phyloP scores from a whole-genome alignment of 2,113 vertebrate genomes.

The Dicerorhinus sumatrensis region DNA sequence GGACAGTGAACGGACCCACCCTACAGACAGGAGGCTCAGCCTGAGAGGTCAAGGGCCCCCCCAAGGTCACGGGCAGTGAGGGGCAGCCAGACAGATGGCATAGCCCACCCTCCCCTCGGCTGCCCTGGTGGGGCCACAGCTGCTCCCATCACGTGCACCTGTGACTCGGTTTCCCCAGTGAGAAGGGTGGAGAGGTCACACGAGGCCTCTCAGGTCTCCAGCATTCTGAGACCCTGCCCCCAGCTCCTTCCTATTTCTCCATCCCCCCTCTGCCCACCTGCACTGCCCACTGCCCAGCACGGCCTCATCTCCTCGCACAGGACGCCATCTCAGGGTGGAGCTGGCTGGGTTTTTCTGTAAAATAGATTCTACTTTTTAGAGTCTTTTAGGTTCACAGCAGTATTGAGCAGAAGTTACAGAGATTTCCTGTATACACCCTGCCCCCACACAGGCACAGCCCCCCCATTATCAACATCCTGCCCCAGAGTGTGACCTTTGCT shows the following conservation, averaged over 20 bases:
- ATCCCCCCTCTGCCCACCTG: background rate
- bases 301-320: accelerated
- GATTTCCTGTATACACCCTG: background rate
- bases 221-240: background rate
- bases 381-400: background rate
- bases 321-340: accelerated
- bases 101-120: background rate
- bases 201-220: background rate
- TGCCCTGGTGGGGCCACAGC: background rate
- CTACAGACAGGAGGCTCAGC: too few relatives aligned
- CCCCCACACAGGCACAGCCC: background rate
- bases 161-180: background rate
- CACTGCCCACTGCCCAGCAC: accelerated
- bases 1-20: background rate
- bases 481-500: background rate
- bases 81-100: background rate
- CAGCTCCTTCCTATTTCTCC: background rate
- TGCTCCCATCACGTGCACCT: accelerated
- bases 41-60: background rate
- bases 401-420: background rate
- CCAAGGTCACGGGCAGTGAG: background rate
- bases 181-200: background rate
- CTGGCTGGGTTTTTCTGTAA: background rate
- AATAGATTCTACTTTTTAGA: background rate
- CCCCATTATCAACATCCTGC: background rate